Evolutionary conservation across 1,140 invertebrate genomes (phyloP), one percentile per base, ranked within the genome.

Genomic region (Proales similis): DNA sequence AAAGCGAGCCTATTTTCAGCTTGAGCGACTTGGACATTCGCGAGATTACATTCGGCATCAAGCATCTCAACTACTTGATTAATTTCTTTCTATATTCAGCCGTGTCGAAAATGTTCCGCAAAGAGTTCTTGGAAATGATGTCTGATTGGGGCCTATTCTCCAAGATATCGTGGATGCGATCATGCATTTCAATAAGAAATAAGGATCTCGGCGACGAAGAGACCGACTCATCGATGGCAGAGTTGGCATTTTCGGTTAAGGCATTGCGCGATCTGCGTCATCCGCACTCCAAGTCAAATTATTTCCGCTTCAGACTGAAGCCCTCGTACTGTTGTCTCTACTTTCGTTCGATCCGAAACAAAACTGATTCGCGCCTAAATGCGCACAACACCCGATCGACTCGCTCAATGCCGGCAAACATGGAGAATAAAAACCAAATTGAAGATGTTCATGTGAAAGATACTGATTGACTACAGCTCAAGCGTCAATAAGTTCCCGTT

Each of bases 61-160:
- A 57, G 45, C 39, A 57, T 43, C 39, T 57, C 36, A 57, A 57
- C 32, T 57, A 57, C 45, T 42, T 57, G 2, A 57, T 57, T 3
- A 57, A 57, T 57, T 57, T 57, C 45, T 57, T 57, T 26, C 22
- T 57, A n/a, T 57, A 57, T 9, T 57, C 51, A 24, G 51, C 51
- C 3, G 6, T 57, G 33, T 57, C 51, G 4, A 57, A 57, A 39
- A 20, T 57, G 20, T 57, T 57, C 20, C 22, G 51, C 20, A 27
- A 43, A 12, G 51, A 57, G 19, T 57, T 57, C 45, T 26, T 57
- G 19, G 51, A 36, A 24, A 4, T 57, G 27, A 42, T 39, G 20
- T 57, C 51, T 12, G 38, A 57, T n/a, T 29, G 38, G 11, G 38
- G 38, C 17, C n/a, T n/a, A n/a, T n/a, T n/a, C n/a, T n/a, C n/a